Conservation (phyloP, 2,797 vertebrate species). For the Thaleichthys pacificus region DNA sequence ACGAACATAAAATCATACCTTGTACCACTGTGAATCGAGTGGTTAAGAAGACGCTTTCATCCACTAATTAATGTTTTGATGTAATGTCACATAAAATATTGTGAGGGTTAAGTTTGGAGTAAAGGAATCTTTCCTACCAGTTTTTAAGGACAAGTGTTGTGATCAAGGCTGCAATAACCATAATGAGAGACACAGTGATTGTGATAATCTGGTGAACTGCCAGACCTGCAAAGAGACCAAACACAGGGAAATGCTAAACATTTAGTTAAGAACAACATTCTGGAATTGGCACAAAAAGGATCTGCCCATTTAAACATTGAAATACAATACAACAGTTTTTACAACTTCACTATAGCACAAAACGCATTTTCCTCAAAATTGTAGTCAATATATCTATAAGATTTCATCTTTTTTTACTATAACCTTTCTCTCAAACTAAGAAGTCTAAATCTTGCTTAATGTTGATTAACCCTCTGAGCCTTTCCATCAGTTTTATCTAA, state of each 20-base stretch:
- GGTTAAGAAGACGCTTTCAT: not conserved
- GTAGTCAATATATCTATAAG: not conserved
- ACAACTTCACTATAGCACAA: not conserved
- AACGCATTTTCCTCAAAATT: not conserved
- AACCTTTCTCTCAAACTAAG: not conserved
- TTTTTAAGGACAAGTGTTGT: constrained; percentile 99
- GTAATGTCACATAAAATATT: not conserved
- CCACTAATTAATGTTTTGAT: not conserved
- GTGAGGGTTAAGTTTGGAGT: constrained; percentile 35
- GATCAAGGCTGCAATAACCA: constrained; percentile 98
- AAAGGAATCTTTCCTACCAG: constrained; percentile 92
- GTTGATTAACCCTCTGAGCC: too few species aligned
- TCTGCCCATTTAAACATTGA: constrained; percentile 14
- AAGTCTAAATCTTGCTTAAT: too few species aligned
- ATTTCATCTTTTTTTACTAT: not conserved
- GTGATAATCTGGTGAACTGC: constrained; percentile 99
- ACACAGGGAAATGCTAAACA: constrained; percentile 19
- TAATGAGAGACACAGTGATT: constrained; percentile 99
- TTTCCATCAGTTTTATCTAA: too few species aligned
- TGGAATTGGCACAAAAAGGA: too few species aligned
- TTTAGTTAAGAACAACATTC: not conserved
- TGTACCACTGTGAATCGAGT: constrained; percentile 44
- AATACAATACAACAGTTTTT: constrained; percentile 13
- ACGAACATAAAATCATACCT: constrained; percentile 84
- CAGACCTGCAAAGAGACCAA: constrained; percentile 82